Conservation (phyloP, 2,888 invertebrate genomes). For the Drosophila melanosoma region DNA sequence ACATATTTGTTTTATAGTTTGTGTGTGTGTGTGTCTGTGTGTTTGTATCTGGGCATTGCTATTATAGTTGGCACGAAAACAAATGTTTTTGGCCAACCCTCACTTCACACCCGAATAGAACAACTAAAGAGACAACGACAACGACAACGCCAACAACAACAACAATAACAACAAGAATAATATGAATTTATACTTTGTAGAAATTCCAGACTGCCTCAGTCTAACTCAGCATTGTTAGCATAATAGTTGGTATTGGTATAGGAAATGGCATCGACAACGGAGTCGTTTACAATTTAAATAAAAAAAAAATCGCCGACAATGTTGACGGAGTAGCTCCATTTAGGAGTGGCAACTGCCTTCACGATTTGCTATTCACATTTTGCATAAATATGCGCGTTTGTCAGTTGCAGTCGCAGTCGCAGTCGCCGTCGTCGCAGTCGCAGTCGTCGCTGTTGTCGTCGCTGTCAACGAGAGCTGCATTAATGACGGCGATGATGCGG, state of each 20-base stretch:
- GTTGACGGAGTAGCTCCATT: constrained; percentile 68
- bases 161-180: constrained; percentile 1
- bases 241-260: constrained; percentile 35
- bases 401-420: constrained; percentile 63
- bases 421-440: not conserved
- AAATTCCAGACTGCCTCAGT: constrained; percentile 63
- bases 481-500: constrained; percentile 38
- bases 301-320: constrained; percentile 22
- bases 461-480: constrained; percentile 55
- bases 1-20: constrained; percentile 54
- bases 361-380: constrained; percentile 73
- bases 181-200: constrained; percentile 55
- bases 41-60: constrained; percentile 43
- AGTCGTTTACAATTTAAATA: constrained; percentile 39
- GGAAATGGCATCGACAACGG: constrained; percentile 35
- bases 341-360: constrained; percentile 65
- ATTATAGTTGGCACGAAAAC: constrained; percentile 64
- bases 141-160: not conserved
- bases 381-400: constrained; percentile 71
- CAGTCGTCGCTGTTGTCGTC: constrained; percentile 6
- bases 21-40: constrained; percentile 21
- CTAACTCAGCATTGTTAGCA: constrained; percentile 40
- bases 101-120: constrained; percentile 26
- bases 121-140: not conserved
- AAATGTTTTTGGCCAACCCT: constrained; percentile 26